Conservation (phyloP, 1,140 invertebrate species). For the Druon quercuslanigerum region DNA sequence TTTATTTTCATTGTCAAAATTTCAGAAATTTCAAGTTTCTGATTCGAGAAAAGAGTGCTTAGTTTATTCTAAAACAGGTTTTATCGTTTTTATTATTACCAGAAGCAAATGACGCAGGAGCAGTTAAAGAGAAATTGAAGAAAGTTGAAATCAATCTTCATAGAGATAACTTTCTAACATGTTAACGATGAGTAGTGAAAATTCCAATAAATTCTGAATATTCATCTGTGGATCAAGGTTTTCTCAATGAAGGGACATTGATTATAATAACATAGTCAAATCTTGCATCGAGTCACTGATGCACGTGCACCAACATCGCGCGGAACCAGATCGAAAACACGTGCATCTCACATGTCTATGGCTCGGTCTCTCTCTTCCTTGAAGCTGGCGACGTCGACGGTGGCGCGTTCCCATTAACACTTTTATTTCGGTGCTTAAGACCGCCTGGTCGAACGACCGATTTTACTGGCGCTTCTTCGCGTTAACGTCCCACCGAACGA, state of each 20-base stretch:
- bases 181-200: not conserved
- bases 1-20: not conserved
- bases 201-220: not conserved
- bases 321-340: conserved; percentile 55
- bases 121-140: not conserved
- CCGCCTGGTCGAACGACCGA: conserved; percentile 58
- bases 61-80: no score
- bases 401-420: conserved; percentile 67
- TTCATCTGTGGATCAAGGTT: not conserved
- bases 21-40: not conserved
- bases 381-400: conserved; percentile 52
- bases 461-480: conserved; percentile 63
- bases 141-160: not conserved
- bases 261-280: conserved; percentile 14
- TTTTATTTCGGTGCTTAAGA: conserved; percentile 67
- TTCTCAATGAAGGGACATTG: not conserved
- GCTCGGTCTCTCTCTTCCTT: conserved; percentile 32
- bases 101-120: not conserved
- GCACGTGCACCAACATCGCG: conserved; percentile 21
- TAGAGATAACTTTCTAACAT: conserved; percentile 1
- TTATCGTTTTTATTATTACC: not conserved
- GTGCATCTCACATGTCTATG: conserved; percentile 71
- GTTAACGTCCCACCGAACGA: conserved; percentile 60
- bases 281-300: conserved; percentile 5
- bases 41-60: not conserved